Evolutionary conservation across 2,113 vertebrate species (phyloP).

Genomic region (Saimiri boliviensis): DNA sequence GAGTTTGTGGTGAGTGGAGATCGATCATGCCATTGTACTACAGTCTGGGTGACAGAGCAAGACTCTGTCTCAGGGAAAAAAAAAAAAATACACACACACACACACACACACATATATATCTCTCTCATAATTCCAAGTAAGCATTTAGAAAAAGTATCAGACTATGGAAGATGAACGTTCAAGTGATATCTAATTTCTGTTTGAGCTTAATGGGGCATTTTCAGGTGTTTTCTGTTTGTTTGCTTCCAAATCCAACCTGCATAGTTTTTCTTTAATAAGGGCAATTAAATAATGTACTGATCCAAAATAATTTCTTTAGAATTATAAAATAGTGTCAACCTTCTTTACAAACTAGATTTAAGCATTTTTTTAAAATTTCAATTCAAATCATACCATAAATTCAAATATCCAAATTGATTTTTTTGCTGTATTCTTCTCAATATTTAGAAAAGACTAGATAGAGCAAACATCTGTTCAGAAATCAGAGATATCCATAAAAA

Average conservation of each 20-base stretch:
- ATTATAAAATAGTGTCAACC: not conserved
- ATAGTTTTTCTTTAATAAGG: not conserved
- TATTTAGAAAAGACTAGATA: conserved; percentile 10
- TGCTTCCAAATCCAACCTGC: not conserved
- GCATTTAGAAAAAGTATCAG: not conserved
- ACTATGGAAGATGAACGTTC: not conserved
- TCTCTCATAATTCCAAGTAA: not conserved
- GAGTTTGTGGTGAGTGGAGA: too few species aligned
- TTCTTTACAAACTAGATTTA: conserved; percentile 25
- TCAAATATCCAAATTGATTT: conserved; percentile 16
- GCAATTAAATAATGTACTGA: not conserved
- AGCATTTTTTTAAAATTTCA: not conserved
- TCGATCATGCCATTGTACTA: too few species aligned
- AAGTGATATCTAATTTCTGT: not conserved
- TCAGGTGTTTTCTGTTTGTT: not conserved
- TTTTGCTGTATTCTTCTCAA: not conserved
- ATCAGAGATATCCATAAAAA: not conserved
- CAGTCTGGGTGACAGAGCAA: too few species aligned
- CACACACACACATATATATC: too few species aligned
- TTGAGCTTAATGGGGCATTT: not conserved
- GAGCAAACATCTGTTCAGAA: not conserved
- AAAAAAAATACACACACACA: too few species aligned
- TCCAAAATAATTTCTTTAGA: conserved; percentile 20
- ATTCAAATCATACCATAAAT: not conserved
- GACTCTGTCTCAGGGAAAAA: too few species aligned